phyloP scores from a whole-genome alignment of 2,888 invertebrate genomes.

The Deladenus siricidicola region DNA sequence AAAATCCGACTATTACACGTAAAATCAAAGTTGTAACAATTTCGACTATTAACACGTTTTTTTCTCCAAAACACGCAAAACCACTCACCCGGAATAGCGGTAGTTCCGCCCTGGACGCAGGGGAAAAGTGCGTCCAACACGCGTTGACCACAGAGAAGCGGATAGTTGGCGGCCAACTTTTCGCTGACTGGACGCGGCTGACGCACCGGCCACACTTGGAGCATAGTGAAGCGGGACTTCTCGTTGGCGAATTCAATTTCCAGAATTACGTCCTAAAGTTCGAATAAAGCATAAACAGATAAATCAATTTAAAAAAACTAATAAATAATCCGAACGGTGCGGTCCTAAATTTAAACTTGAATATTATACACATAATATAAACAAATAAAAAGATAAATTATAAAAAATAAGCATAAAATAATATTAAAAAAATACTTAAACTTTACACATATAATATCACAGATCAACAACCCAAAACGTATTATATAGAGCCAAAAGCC shows the following conservation, averaged over 20 bases:
- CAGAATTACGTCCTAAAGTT: constrained; percentile 74
- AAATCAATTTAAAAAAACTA: neutral
- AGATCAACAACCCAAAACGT: too few species aligned
- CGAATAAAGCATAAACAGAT: constrained; percentile 27
- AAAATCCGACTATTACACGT: neutral
- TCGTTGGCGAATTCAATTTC: constrained; percentile 98
- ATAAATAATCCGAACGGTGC: neutral
- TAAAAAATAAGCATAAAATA: too few species aligned
- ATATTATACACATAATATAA: too few species aligned
- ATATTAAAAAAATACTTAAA: too few species aligned
- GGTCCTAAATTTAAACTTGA: too few species aligned
- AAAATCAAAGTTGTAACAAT: neutral
- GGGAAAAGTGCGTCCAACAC: constrained; percentile 97
- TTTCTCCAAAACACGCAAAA: too few species aligned
- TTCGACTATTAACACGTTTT: neutral
- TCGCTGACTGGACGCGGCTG: constrained; percentile 92
- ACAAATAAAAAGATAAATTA: too few species aligned
- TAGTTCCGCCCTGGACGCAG: constrained; percentile 60
- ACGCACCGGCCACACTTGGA: constrained; percentile 99
- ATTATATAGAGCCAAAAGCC: too few species aligned
- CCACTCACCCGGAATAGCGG: constrained; percentile 51
- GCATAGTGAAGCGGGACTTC: constrained; percentile 80
- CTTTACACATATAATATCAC: too few species aligned
- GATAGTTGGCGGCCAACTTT: constrained; percentile 95
- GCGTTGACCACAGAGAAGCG: constrained; percentile 91